Evolutionary conservation across 2,113 vertebrate species (phyloP), one percentile per base, ranked within the genome.

Genomic region (Petaurus breviceps): DNA sequence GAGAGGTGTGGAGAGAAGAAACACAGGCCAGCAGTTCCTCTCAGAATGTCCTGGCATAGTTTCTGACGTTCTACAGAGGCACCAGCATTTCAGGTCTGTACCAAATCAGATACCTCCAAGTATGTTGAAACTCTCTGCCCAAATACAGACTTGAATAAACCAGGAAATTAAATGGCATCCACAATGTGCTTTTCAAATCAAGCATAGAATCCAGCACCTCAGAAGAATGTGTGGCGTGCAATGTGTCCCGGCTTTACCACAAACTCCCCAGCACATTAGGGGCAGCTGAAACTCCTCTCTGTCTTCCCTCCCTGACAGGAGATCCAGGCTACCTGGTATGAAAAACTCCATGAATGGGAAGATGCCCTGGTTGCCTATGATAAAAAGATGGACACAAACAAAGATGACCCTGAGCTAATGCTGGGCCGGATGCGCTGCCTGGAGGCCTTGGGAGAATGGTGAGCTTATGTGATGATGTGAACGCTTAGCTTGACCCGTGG

Each of bases 281-380:
- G 19, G 16, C 19, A 84, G n/a, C 68, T 43, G 6, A 23, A 43
- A 43, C 37, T 25, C 93, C 50, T 92, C 53, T 91, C 11, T 95
- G 68, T 43, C 84, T 90, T 49, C 43, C 0, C 23, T 0, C 0
- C 47, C 19, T 43, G 11, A 8, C 95, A 99, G 99, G 99, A 99
- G 99, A 99, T 99, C 98, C 99, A 99, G 98, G 99, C 99, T 94
- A 99, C 99, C 55, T 99, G 99, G 99, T 99, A 99, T 89, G 99
- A 99, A 98, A 99, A 99, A 92, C 99, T 99, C 0, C 99, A 99
- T 0, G 99, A 99, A 95, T 99, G 99, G 99, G 99, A 99, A 96
- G 99, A 99, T 96, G 99, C 99, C 22, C 98, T 99, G 54, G 99
- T 99, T 16, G 99, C 99, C 54, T 99, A 99, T 2, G 99, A 99